A percentile compares a stretch with the other conserved stretches of the same genome.
Conservation (phyloP, 2,797 vertebrate species). For the Tapirus indicus region DNA sequence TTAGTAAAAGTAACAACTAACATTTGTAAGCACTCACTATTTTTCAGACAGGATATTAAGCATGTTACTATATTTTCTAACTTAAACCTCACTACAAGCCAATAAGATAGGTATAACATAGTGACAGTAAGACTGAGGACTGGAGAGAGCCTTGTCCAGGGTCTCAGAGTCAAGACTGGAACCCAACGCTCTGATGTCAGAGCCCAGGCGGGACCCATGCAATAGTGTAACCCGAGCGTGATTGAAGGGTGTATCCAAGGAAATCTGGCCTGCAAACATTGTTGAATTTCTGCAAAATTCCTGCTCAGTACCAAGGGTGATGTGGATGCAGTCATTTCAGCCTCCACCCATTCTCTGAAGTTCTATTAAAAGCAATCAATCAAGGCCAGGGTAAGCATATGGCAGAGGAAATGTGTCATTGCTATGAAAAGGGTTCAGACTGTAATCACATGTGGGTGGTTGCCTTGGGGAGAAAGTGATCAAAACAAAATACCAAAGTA, state of each 20-base stretch:
- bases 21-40: too few relatives aligned
- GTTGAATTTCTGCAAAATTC: conserved; percentile 1
- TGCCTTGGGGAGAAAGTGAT: background rate
- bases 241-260: background rate
- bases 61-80: background rate
- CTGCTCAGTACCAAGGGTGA: conserved; percentile 39
- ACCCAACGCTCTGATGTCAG: background rate
- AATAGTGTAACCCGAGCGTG: background rate
- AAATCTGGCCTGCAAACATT: background rate
- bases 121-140: background rate
- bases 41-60: background rate
- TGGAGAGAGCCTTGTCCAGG: background rate
- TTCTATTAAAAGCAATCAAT: conserved; percentile 63
- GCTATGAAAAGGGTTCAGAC: background rate
- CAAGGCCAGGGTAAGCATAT: background rate
- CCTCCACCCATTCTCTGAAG: conserved; percentile 73
- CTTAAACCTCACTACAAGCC: background rate
- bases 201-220: rapidly evolving
- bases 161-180: background rate
- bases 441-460: background rate
- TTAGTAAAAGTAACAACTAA: background rate
- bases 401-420: conserved; percentile 51
- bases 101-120: too few relatives aligned
- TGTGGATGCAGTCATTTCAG: background rate
- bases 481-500: background rate